phyloP scores from a whole-genome alignment of 2,113 vertebrate genomes.

The Callipepla squamata region DNA sequence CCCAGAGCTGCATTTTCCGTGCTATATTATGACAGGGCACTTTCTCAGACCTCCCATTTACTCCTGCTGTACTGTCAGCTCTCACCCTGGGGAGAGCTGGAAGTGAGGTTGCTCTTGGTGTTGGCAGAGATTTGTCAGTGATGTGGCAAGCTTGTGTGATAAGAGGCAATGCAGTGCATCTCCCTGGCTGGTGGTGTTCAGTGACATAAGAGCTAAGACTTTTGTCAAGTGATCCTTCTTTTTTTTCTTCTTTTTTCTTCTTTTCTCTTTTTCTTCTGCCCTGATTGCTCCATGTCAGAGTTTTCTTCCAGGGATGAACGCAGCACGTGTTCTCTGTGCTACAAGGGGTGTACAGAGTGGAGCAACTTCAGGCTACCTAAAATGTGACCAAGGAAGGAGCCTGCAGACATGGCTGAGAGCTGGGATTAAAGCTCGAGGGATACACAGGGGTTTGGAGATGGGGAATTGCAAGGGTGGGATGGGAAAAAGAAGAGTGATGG shows the following conservation, averaged over 20 bases:
- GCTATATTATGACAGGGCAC: background rate
- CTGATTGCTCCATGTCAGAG: background rate
- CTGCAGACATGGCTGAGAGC: background rate
- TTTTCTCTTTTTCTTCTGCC: background rate
- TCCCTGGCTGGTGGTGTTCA: background rate
- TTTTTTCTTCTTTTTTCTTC: background rate
- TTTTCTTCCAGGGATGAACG: background rate
- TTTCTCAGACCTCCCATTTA: background rate
- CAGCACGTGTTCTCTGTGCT: background rate
- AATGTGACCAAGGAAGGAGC: background rate
- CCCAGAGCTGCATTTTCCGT: background rate
- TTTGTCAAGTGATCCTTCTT: background rate
- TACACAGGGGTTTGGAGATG: background rate
- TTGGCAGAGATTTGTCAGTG: background rate
- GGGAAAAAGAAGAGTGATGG: background rate
- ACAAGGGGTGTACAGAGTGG: background rate
- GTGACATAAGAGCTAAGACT: constrained; percentile 36
- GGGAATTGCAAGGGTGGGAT: background rate
- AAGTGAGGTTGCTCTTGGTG: background rate
- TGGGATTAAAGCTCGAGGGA: background rate
- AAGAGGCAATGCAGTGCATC: background rate
- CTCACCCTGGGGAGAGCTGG: background rate
- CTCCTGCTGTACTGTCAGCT: background rate
- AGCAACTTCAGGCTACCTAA: background rate
- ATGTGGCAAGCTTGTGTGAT: background rate